These are phyloP conservation scores for Pseudococcus longispinus DNA, from an alignment of 2,888 invertebrate species.

Conservation along the genomic window DNA sequence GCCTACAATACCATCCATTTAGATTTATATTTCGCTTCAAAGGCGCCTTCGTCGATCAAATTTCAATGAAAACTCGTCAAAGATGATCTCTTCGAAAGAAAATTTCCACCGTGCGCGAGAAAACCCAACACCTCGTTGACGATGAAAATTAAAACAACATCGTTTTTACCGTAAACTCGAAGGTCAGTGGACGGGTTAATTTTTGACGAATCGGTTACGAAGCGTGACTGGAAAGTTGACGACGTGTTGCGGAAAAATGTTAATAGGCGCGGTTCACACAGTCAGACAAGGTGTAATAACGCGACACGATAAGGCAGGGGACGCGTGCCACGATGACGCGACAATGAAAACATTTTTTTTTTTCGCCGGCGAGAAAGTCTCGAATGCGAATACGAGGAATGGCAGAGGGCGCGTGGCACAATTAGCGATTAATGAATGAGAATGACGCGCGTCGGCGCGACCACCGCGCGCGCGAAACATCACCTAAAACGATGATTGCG, in stretches of 20 bases:
- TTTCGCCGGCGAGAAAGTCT: neutral
- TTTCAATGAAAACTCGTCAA: no score
- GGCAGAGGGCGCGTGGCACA: neutral
- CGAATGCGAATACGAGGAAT: no score
- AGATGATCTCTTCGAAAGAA: no score
- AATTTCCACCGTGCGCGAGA: neutral
- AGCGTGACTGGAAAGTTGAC: constrained; percentile 9
- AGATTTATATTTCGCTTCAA: neutral
- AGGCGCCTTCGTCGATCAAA: no score
- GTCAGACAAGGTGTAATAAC: neutral
- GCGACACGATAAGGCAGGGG: neutral
- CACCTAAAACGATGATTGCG: neutral
- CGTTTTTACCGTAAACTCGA: neutral
- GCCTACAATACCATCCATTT: neutral
- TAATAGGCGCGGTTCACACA: neutral
- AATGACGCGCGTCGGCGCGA: neutral
- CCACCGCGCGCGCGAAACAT: neutral
- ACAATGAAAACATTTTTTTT: neutral
- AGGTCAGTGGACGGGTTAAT: constrained; percentile 11
- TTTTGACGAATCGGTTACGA: constrained; percentile 18
- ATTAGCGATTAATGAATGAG: neutral
- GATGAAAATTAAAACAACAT: neutral
- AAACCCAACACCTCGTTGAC: neutral
- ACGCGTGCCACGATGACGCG: constrained; percentile 6
- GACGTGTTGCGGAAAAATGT: constrained; percentile 25